These are phyloP conservation scores for Digitonthophagus gazella DNA, from an alignment of 2,888 invertebrate species.

Conservation along the genomic window DNA sequence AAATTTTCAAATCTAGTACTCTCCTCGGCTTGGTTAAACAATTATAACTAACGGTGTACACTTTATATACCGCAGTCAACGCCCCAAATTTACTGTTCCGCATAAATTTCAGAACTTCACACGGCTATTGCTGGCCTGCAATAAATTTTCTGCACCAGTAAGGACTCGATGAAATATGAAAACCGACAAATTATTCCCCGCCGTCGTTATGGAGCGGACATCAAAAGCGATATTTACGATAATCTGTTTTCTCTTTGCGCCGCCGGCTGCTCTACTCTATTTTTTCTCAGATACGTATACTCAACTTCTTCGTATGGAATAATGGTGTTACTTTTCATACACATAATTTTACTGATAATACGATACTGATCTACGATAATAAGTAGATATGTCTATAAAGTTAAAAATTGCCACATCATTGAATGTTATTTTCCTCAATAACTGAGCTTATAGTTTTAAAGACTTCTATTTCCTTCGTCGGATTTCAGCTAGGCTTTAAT, in stretches of 20 bases:
- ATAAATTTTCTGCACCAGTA: slow-evolving; percentile 8
- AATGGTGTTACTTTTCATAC: no score
- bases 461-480: not conserved
- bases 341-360: no score
- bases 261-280: not conserved
- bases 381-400: not conserved
- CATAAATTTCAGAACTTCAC: slow-evolving; percentile 13
- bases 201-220: slow-evolving; percentile 3
- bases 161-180: slow-evolving; percentile 15
- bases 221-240: slow-evolving; percentile 16
- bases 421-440: not conserved
- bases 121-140: not conserved
- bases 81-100: slow-evolving; percentile 3
- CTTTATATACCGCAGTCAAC: slow-evolving; percentile 1
- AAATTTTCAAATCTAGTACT: not conserved
- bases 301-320: no score
- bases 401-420: not conserved
- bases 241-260: slow-evolving; percentile 2
- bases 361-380: no score
- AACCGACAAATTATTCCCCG: slow-evolving; percentile 8
- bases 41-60: not conserved
- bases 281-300: not conserved
- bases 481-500: not conserved
- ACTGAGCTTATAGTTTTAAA: not conserved
- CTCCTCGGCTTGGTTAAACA: not conserved